phyloP scores from a whole-genome alignment of 2,113 vertebrate species.

The Gambusia holbrooki region DNA sequence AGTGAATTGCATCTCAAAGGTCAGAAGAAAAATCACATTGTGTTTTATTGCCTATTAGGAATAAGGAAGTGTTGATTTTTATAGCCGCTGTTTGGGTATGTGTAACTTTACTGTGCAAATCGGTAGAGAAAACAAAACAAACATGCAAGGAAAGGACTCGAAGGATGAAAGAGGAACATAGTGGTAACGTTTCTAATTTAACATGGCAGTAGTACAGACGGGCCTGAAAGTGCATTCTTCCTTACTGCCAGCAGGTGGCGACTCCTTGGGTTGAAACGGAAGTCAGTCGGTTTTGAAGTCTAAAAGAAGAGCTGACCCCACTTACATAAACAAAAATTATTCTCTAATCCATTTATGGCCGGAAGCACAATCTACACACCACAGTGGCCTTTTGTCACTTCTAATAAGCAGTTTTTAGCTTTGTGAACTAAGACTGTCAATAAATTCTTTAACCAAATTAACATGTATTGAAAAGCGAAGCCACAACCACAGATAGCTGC shows the following conservation, averaged over 20 bases:
- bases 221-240: background rate
- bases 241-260: background rate
- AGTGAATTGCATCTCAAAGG: background rate
- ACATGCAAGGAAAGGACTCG: too few species aligned
- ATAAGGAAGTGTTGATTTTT: background rate
- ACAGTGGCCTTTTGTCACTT: background rate
- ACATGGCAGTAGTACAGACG: background rate
- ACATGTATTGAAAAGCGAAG: background rate
- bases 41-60: background rate
- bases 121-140: too few species aligned
- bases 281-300: background rate
- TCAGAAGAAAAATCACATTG: background rate
- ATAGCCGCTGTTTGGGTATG: background rate
- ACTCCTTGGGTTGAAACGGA: background rate
- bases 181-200: background rate
- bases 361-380: background rate
- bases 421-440: background rate
- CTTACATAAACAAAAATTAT: too few species aligned
- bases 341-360: background rate
- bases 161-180: background rate
- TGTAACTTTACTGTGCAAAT: background rate
- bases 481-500: background rate
- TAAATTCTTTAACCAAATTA: background rate
- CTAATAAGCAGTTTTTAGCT: background rate
- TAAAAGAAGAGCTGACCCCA: background rate